Evolutionary conservation across 2,113 vertebrate genomes (phyloP).

Genomic region (Oenanthe oenanthe): DNA sequence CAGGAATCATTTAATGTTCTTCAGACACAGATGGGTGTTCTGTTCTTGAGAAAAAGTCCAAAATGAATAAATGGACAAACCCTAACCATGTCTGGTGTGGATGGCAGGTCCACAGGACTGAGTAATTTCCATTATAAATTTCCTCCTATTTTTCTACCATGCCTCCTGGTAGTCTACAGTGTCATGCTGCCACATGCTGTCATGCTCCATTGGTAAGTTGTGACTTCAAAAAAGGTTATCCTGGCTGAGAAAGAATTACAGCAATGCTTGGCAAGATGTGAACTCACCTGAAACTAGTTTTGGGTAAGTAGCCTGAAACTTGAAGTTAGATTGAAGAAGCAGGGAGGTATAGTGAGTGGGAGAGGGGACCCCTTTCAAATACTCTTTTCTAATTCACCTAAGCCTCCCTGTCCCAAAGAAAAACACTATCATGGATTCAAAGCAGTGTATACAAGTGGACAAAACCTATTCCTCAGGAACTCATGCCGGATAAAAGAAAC

Average conservation of each 20-base stretch:
- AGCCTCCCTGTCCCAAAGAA: neutral
- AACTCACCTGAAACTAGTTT: neutral
- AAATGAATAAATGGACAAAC: neutral
- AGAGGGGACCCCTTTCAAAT: neutral
- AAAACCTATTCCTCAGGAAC: neutral
- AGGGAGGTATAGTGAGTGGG: neutral
- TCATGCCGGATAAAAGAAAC: neutral
- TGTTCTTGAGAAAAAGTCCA: neutral
- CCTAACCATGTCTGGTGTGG: neutral
- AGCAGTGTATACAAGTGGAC: neutral
- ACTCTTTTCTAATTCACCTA: neutral
- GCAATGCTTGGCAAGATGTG: neutral
- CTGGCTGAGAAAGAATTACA: neutral
- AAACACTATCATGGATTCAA: neutral
- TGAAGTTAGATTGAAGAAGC: neutral
- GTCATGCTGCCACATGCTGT: neutral
- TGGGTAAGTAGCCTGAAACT: neutral
- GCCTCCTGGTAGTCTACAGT: neutral
- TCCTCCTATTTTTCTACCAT: neutral
- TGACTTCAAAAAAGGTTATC: neutral
- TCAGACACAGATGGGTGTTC: neutral
- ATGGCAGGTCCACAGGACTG: neutral
- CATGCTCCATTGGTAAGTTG: neutral
- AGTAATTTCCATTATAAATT: neutral
- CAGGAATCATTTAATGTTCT: neutral